Evolutionary conservation across 2,113 vertebrate genomes (phyloP).

Genomic region (Malaclemys terrapin): DNA sequence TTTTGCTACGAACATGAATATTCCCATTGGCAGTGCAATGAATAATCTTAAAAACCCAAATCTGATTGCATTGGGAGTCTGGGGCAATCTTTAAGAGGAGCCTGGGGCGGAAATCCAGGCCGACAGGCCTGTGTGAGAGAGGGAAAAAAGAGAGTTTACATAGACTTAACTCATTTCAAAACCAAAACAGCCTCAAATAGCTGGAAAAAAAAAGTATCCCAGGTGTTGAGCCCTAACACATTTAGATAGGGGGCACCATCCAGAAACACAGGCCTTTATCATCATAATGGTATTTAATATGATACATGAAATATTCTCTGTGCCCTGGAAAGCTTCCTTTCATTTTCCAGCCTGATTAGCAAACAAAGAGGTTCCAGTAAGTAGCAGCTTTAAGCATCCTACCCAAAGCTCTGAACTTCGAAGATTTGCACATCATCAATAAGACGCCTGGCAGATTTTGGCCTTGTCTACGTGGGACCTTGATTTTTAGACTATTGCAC

Average conservation of each 20-base stretch:
- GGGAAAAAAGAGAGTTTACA: neutral
- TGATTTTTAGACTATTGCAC: slow-evolving; percentile 16
- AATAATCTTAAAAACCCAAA: neutral
- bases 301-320: slow-evolving; percentile 47
- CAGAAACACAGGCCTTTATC: neutral
- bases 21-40: neutral
- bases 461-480: neutral
- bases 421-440: slow-evolving; percentile 48
- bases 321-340: slow-evolving; percentile 45
- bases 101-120: neutral
- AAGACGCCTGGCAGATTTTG: neutral
- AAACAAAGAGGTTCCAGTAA: slow-evolving; percentile 41
- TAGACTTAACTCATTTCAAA: slow-evolving; percentile 35
- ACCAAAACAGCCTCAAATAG: slow-evolving; percentile 35
- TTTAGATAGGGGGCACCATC: slow-evolving; percentile 30
- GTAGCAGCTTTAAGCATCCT: slow-evolving; percentile 33
- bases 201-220: slow-evolving; percentile 1
- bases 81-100: neutral
- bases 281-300: slow-evolving; percentile 58
- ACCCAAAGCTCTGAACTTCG: slow-evolving; percentile 63
- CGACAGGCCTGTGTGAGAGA: neutral
- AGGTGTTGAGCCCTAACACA: slow-evolving; percentile 32
- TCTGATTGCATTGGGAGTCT: neutral
- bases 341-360: slow-evolving; percentile 56
- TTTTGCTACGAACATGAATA: neutral